phyloP scores from a whole-genome alignment of 1,140 invertebrate species.

The Tachypleus tridentatus region DNA sequence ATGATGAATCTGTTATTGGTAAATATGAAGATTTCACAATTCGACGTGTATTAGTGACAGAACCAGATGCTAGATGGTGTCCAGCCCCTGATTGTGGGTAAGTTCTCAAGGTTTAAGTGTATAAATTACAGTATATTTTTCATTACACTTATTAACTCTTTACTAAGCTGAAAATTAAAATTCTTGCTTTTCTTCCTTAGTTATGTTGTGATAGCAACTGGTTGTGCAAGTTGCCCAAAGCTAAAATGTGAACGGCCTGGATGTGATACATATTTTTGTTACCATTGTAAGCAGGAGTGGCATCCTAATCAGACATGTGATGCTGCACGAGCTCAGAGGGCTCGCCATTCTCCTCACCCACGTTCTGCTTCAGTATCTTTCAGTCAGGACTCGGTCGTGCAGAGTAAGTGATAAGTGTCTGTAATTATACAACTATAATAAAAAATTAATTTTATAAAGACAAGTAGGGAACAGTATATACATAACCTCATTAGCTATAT shows the following conservation, averaged over 20 bases:
- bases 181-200: slow-evolving; percentile 36
- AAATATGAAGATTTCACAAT: slow-evolving; percentile 97
- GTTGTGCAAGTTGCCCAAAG: slow-evolving; percentile 92
- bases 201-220: slow-evolving; percentile 86
- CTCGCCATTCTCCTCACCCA: slow-evolving; percentile 23
- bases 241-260: slow-evolving; percentile 79
- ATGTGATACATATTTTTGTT: slow-evolving; percentile 90
- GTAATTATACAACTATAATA: too few species aligned
- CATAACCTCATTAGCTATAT: too few species aligned
- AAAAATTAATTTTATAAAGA: too few species aligned
- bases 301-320: slow-evolving; percentile 96
- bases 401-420: slow-evolving; percentile 36
- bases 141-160: too few species aligned
- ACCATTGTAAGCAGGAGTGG: slow-evolving; percentile 95
- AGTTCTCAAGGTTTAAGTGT: slow-evolving; percentile 12
- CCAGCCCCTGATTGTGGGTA: slow-evolving; percentile 87
- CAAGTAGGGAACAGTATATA: too few species aligned
- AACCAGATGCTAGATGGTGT: slow-evolving; percentile 87
- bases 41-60: slow-evolving; percentile 74
- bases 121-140: too few species aligned
- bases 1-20: slow-evolving; percentile 56
- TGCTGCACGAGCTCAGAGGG: slow-evolving; percentile 66
- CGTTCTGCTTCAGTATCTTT: slow-evolving; percentile 55
- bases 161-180: too few species aligned
- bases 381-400: slow-evolving; percentile 48